Conservation (phyloP, 23 tunicate genomes). For the Trididemnum clinides region DNA sequence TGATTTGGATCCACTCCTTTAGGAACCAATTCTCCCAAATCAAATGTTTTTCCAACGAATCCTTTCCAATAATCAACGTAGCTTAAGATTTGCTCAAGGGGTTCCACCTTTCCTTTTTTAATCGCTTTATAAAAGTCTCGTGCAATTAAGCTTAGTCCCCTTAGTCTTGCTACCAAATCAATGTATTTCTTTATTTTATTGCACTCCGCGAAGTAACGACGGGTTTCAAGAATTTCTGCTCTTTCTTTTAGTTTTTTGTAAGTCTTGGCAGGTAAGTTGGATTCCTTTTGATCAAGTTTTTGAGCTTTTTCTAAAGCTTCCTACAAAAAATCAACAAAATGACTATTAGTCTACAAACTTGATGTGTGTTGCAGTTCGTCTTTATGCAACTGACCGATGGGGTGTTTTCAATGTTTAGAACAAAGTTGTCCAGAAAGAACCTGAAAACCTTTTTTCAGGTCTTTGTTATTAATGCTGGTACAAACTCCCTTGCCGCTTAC, state of each 20-base stretch:
- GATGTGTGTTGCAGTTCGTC: too few relatives aligned
- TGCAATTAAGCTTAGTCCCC: constrained; percentile 84
- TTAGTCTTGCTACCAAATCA: constrained; percentile 78
- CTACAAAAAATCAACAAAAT: background rate
- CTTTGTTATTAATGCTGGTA: too few relatives aligned
- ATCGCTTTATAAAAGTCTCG: constrained; percentile 89
- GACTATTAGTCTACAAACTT: too few relatives aligned
- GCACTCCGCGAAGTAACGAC: constrained; percentile 82
- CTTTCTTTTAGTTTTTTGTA: constrained; percentile 85
- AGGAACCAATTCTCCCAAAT: constrained; percentile 74
- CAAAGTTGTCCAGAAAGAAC: too few relatives aligned
- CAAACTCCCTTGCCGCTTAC: too few relatives aligned
- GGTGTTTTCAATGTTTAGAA: too few relatives aligned
- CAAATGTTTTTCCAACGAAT: constrained; percentile 62
- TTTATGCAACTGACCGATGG: too few relatives aligned
- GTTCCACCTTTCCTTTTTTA: constrained; percentile 86
- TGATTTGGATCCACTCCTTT: constrained; percentile 85
- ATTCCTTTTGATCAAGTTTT: constrained; percentile 79
- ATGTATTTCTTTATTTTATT: constrained; percentile 85
- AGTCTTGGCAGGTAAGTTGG: constrained; percentile 64
- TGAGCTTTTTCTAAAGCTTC: constrained; percentile 94
- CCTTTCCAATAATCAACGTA: constrained; percentile 92
- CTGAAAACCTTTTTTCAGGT: too few relatives aligned
- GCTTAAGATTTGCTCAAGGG: constrained; percentile 52
- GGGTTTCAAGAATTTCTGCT: constrained; percentile 68